A percentile compares a stretch with the other conserved stretches of the same genome.
These are phyloP conservation scores for Patella ulyssiponensis DNA, from an alignment of 2,888 invertebrate species.

Conservation along the genomic window DNA sequence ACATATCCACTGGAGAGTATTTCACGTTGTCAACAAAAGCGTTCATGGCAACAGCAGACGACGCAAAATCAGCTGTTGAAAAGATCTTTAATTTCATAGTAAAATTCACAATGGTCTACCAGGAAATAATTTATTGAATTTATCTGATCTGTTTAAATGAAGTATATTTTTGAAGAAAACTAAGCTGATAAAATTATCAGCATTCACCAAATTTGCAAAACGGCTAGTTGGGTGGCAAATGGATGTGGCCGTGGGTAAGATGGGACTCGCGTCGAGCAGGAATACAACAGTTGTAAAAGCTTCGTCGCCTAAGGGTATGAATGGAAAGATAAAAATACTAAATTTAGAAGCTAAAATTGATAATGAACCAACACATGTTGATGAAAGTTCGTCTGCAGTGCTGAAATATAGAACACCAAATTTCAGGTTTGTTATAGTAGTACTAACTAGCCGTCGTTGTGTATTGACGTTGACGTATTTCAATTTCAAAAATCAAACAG, in stretches of 20 bases:
- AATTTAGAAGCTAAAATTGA: slow-evolving; percentile 64
- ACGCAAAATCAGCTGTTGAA: slow-evolving; percentile 11
- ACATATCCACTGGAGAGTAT: background rate
- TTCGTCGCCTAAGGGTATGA: slow-evolving; percentile 44
- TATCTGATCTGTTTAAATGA: too few species aligned
- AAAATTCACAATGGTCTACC: too few species aligned
- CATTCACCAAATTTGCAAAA: background rate
- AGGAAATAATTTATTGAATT: too few species aligned
- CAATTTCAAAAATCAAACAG: too few species aligned
- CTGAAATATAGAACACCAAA: slow-evolving; percentile 70
- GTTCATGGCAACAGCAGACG: slow-evolving; percentile 6
- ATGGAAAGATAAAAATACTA: slow-evolving; percentile 52
- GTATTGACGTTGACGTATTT: too few species aligned
- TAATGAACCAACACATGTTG: slow-evolving; percentile 65
- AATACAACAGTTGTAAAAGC: slow-evolving; percentile 2
- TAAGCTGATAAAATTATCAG: background rate
- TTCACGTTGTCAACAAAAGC: background rate
- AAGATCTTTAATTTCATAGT: background rate
- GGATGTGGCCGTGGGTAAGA: background rate
- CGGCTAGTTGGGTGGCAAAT: background rate
- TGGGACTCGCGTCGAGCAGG: background rate
- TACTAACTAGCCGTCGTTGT: too few species aligned
- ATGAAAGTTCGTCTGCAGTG: slow-evolving; percentile 66
- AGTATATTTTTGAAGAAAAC: too few species aligned
- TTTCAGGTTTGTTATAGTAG: slow-evolving; percentile 57